Evolutionary conservation across 2,113 vertebrate species (phyloP).

Genomic region (Bombycilla garrulus): DNA sequence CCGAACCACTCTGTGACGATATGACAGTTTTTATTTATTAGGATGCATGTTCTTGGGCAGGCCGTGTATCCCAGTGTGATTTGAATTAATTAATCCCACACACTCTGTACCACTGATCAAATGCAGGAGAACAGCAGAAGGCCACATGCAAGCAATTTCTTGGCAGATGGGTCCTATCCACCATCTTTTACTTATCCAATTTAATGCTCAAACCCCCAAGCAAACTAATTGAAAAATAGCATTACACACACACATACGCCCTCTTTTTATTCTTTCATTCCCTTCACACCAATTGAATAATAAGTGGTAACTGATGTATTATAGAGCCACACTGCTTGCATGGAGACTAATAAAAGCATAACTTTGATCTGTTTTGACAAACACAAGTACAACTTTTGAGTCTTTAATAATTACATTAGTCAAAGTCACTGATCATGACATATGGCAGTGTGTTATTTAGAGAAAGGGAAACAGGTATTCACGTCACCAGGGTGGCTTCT

Average conservation of each 20-base stretch:
- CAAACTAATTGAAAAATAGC: slow-evolving; percentile 42
- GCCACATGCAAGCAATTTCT: slow-evolving; percentile 38
- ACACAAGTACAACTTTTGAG: slow-evolving; percentile 22
- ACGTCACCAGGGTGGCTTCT: not conserved
- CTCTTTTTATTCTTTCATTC: slow-evolving; percentile 2
- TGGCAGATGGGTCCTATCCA: slow-evolving; percentile 29
- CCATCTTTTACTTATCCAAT: slow-evolving; percentile 27
- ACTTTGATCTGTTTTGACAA: slow-evolving; percentile 61
- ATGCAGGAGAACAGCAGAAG: slow-evolving; percentile 24
- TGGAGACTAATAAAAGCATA: slow-evolving; percentile 37
- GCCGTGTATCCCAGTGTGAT: not conserved
- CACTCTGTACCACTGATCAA: not conserved
- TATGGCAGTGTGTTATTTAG: not conserved
- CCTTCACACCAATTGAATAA: not conserved
- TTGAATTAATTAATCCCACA: slow-evolving; percentile 16
- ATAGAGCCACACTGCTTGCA: not conserved
- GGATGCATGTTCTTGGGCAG: not conserved
- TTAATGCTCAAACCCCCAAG: slow-evolving; percentile 25
- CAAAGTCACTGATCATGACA: slow-evolving; percentile 21
- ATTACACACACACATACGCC: not conserved
- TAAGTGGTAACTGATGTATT: not conserved
- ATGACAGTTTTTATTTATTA: slow-evolving; percentile 10
- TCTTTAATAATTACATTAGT: slow-evolving; percentile 57
- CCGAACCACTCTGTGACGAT: not conserved
- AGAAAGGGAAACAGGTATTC: slow-evolving; percentile 30